Evolutionary conservation across 2,888 invertebrate genomes (phyloP), one percentile per base, ranked within the genome.

Genomic region (Onchidella celtica): DNA sequence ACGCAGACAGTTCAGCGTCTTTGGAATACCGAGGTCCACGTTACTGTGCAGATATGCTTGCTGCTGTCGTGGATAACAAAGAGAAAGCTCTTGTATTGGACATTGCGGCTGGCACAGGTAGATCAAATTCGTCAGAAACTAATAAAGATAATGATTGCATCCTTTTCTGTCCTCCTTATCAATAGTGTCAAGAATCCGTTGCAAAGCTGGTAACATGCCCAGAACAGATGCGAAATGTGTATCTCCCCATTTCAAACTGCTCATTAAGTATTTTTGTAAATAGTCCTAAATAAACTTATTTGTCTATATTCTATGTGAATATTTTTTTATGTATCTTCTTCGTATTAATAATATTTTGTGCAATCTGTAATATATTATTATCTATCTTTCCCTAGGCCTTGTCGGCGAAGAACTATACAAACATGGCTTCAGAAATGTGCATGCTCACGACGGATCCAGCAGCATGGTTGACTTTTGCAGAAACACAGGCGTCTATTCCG

Each of bases 401-500:
- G 78, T 79, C 1, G 78, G 78, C 38, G 61, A 61, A 21, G 70
- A 79, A 29, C 38, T 79, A 4, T 38, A 29, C 21, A 61, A 61
- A 21, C 61, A 38, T n/a, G 78, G 78, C 0, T 79, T 79, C 47
- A 29, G 34, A n/a, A 70, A 79, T 29, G 57, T 79, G 36, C 59
- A 70, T 55, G 78, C 78, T 1, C 78, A 70, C 27, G 78, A 79
- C 61, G 78, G 78, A 0, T 69, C 78, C 24, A 11, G 11, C 2
- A 55, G 34, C 34, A 79, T 79, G 78, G 61, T 79, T 69, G 78
- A 79, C 6, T 11, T 47, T 1, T 79, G 78, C 63, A 40, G 63
- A 4, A 11, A 38, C 36, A 79, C 40, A 29, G 36, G 21, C 6
- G 78, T 79, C 47, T 79, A 79, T 24, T 38, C 61, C 36, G 47